These are phyloP conservation scores for Scaptomyza tumidula DNA, from an alignment of 2,888 invertebrate genomes.

Conservation along the genomic window DNA sequence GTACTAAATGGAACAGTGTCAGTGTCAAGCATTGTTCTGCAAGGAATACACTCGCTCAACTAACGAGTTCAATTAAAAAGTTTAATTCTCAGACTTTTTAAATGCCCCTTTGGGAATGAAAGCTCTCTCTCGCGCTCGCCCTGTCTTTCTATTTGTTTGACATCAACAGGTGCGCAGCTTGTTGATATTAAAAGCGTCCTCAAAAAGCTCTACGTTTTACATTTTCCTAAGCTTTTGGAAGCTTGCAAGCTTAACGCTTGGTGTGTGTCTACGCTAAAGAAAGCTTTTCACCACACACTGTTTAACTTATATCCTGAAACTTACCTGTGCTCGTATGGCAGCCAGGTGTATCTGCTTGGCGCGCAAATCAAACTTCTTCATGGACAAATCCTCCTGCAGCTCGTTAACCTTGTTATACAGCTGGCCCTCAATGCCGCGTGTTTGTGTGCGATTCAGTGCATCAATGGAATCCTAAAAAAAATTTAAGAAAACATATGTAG, in stretches of 20 bases:
- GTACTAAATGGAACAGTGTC: neutral
- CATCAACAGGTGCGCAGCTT: constrained; percentile 57
- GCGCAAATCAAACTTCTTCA: constrained; percentile 96
- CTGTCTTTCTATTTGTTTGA: neutral
- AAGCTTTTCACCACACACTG: constrained; percentile 41
- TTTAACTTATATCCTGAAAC: constrained; percentile 60
- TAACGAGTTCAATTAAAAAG: neutral
- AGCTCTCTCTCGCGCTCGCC: constrained; percentile 14
- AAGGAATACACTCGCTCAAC: neutral
- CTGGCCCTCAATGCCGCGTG: constrained; percentile 90
- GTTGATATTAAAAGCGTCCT: constrained; percentile 27
- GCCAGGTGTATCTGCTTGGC: constrained; percentile 96
- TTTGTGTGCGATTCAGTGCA: constrained; percentile 92
- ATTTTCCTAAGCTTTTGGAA: too few relatives aligned
- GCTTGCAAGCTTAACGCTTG: constrained; percentile 6
- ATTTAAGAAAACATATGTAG: neutral
- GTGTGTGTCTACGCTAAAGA: constrained; percentile 10
- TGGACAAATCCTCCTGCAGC: constrained; percentile 96
- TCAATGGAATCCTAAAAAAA: constrained; percentile 91
- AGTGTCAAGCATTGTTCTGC: neutral
- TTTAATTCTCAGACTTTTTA: neutral
- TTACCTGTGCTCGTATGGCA: constrained; percentile 96
- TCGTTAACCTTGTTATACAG: constrained; percentile 97
- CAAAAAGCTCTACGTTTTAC: constrained; percentile 11
- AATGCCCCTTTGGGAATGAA: constrained; percentile 7